Conservation (phyloP, 2,113 vertebrate genomes). For the Trogon surrucura region DNA sequence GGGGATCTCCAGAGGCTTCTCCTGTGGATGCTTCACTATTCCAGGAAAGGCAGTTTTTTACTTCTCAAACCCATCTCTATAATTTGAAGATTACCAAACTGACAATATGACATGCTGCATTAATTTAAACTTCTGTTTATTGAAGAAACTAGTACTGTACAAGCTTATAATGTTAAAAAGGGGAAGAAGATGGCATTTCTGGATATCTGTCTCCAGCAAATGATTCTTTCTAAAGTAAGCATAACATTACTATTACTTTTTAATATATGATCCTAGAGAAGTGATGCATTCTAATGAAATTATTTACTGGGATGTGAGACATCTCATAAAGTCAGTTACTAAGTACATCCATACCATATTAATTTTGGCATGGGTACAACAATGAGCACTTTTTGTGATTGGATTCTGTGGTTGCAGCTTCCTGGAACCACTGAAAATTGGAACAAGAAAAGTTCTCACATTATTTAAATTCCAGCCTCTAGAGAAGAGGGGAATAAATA, state of each 20-base stretch:
- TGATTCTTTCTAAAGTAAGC: not conserved
- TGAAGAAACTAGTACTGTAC: not conserved
- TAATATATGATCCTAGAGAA: not conserved
- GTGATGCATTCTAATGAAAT: not conserved
- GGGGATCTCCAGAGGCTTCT: not conserved
- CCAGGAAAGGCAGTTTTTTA: conserved; percentile 41
- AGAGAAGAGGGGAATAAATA: not conserved
- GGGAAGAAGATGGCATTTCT: not conserved
- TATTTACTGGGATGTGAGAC: not conserved
- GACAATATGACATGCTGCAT: conserved; percentile 24
- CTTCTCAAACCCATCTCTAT: conserved; percentile 9
- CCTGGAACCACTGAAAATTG: not conserved
- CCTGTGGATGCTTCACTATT: not conserved
- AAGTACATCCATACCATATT: not conserved
- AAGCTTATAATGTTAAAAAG: not conserved
- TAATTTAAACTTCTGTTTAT: conserved; percentile 26
- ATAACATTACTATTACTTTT: not conserved
- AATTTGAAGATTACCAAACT: conserved; percentile 1
- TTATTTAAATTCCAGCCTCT: not conserved
- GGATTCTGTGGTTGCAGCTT: not conserved
- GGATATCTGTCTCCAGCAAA: not conserved
- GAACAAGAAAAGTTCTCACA: not conserved
- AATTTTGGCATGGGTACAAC: not conserved
- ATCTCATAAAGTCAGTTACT: not conserved
- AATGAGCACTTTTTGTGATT: not conserved